These are phyloP conservation scores for Microhierax caerulescens DNA, from an alignment of 2,797 vertebrate species.

Conservation along the genomic window DNA sequence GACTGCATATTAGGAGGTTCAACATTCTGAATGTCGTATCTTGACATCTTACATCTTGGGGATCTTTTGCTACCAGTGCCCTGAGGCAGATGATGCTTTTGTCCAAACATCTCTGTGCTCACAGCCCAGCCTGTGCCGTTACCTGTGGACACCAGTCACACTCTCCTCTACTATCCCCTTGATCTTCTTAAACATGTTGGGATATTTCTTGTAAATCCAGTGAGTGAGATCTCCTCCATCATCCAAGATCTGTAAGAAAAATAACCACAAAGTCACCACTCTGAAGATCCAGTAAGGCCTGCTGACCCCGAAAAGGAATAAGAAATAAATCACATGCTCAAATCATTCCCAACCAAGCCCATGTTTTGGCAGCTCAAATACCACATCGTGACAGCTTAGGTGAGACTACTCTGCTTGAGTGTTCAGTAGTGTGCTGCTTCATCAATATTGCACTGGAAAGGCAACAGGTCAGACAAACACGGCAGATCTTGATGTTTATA, in stretches of 20 bases:
- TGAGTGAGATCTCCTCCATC: slow-evolving; percentile 96
- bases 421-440: neutral
- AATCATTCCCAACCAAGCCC: neutral
- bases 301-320: neutral
- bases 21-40: accelerated
- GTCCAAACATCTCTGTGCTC: accelerated
- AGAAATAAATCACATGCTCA: neutral
- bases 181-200: slow-evolving; percentile 99
- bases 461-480: neutral
- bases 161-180: slow-evolving; percentile 98
- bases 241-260: slow-evolving; percentile 88
- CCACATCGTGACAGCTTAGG: neutral
- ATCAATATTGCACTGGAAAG: accelerated
- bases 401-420: neutral
- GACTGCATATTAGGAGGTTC: neutral
- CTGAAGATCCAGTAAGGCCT: neutral
- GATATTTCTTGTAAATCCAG: slow-evolving; percentile 99
- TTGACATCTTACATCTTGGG: neutral
- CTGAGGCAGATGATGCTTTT: neutral
- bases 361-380: neutral
- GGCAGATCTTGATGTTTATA: accelerated
- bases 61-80: neutral
- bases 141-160: slow-evolving; percentile 97
- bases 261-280: neutral
- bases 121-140: neutral